Evolutionary conservation across 2,797 vertebrate genomes (phyloP).

Genomic region (Dipus sagitta): DNA sequence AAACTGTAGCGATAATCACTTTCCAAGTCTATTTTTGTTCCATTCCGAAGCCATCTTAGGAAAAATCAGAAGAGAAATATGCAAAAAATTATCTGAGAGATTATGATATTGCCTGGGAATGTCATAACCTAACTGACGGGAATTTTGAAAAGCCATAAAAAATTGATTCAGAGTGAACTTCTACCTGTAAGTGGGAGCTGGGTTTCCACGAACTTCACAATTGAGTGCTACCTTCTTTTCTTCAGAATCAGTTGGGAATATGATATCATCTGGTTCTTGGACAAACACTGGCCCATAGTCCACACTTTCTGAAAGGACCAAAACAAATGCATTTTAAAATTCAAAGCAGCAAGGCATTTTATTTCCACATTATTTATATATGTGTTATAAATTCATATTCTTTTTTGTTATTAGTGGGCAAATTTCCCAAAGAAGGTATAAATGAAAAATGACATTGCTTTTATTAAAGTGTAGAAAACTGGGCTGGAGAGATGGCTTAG

Average conservation of each 20-base stretch:
- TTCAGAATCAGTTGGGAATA: constrained; percentile 94
- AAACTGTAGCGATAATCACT: constrained; percentile 94
- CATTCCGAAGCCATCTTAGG: constrained; percentile 95
- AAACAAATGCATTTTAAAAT: constrained; percentile 46
- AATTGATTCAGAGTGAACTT: constrained; percentile 2
- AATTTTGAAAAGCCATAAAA: constrained; percentile 20
- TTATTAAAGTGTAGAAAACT: neutral
- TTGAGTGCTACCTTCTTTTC: constrained; percentile 95
- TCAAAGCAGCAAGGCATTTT: neutral
- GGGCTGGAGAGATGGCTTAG: neutral
- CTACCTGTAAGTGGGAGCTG: constrained; percentile 94
- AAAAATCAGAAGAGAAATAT: constrained; percentile 72
- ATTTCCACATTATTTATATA: neutral
- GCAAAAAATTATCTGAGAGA: constrained; percentile 45
- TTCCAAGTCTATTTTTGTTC: constrained; percentile 91
- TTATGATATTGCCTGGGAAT: neutral
- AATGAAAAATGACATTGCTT: neutral
- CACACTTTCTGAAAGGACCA: constrained; percentile 90
- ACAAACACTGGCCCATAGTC: constrained; percentile 95
- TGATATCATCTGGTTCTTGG: constrained; percentile 94
- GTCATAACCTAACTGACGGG: constrained; percentile 23
- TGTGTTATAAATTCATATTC: neutral
- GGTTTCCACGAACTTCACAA: constrained; percentile 95
- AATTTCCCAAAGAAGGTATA: neutral
- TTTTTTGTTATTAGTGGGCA: neutral